Evolutionary conservation across 1,140 invertebrate species (phyloP).

Genomic region (Venustaconcha ellipsiformis): DNA sequence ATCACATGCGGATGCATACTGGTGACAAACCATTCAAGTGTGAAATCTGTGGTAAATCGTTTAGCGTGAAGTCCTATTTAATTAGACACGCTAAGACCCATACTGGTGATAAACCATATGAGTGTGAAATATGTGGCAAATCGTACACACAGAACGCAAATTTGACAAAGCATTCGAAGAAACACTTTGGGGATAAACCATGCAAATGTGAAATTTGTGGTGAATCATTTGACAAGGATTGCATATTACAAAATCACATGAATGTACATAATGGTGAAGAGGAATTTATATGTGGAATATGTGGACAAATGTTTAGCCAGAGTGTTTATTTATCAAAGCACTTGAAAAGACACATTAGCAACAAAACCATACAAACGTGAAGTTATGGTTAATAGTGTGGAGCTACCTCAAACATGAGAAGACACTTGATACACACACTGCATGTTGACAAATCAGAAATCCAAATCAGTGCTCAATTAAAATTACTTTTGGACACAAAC

Average conservation of each 20-base stretch:
- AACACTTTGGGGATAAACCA: slow-evolving; percentile 3
- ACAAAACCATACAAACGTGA: not conserved
- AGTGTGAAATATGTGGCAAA: slow-evolving; percentile 9
- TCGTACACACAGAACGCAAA: not conserved
- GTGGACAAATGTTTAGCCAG: slow-evolving; percentile 1
- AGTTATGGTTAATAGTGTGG: too few relatives aligned
- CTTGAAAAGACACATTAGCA: slow-evolving; percentile 4
- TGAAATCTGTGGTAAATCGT: slow-evolving; percentile 19
- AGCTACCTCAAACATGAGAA: too few relatives aligned
- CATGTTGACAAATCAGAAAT: too few relatives aligned
- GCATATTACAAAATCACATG: not conserved
- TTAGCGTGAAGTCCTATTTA: slow-evolving; percentile 7
- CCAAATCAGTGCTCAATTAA: too few relatives aligned
- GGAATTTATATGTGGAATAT: slow-evolving; percentile 12
- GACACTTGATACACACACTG: too few relatives aligned
- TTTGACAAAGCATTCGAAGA: slow-evolving; percentile 5
- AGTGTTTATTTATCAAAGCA: slow-evolving; percentile 3
- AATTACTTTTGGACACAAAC: too few relatives aligned
- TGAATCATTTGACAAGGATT: not conserved
- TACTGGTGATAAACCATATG: slow-evolving; percentile 4
- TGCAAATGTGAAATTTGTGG: slow-evolving; percentile 2
- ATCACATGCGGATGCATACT: slow-evolving; percentile 25
- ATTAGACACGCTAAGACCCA: not conserved
- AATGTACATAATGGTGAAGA: not conserved
- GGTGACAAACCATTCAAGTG: slow-evolving; percentile 24